Conservation (phyloP, 2,113 vertebrate species). For the Pontoporia blainvillei region DNA sequence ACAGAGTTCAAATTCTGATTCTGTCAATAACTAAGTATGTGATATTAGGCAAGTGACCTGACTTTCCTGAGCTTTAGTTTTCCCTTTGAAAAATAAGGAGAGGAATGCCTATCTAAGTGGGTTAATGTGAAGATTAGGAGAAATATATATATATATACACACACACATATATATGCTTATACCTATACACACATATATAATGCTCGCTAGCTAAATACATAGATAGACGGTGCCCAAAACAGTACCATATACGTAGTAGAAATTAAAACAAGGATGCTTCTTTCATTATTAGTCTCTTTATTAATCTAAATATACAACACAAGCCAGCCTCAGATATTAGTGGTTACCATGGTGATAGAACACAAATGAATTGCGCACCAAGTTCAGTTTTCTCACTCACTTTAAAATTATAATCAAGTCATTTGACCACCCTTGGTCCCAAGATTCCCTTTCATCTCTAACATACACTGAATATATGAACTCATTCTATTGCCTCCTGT, state of each 20-base stretch:
- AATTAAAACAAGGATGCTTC: neutral
- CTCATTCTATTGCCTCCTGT: neutral
- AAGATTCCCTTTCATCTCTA: neutral
- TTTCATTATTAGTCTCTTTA: neutral
- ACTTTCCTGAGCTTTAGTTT: neutral
- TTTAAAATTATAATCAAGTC: neutral
- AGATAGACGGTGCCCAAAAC: neutral
- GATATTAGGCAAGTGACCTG: neutral
- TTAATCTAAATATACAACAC: neutral
- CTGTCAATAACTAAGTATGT: neutral
- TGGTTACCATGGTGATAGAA: neutral
- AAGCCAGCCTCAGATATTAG: neutral
- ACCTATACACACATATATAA: neutral
- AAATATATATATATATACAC: neutral
- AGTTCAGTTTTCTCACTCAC: neutral
- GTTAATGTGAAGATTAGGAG: neutral
- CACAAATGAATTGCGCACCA: neutral
- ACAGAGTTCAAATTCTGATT: neutral
- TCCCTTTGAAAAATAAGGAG: neutral
- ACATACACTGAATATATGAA: neutral
- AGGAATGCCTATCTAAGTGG: neutral
- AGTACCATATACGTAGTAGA: neutral
- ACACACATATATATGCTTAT: neutral
- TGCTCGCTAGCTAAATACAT: neutral
- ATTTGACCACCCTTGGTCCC: neutral